Evolutionary conservation across 1,140 invertebrate genomes (phyloP), one percentile per base, ranked within the genome.

Genomic region (Kradibia gibbosae): DNA sequence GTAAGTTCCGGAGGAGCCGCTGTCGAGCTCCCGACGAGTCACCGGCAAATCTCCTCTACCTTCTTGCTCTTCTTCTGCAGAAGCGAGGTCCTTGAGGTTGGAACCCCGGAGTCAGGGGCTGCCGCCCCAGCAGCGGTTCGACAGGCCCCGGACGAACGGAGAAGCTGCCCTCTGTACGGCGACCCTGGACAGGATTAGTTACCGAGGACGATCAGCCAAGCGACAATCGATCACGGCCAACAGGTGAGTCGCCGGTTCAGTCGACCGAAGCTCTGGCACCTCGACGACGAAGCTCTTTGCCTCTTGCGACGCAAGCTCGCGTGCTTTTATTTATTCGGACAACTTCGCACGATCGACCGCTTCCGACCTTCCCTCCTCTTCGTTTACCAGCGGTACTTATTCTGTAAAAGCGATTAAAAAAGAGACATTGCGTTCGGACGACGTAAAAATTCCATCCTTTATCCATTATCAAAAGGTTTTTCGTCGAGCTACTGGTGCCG

Each of bases 161-260:
- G 82, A 86, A 72, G 86, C 80, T 0, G 86, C 78, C 0, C 60
- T 88, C 3, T 87, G 87, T 39, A 89, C 90, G 0, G 88, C 88
- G 0, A 91, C 90, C 0, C 84, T 91, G 22, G 90, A 91, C 76
- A 84, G 90, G 48, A 84, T 87, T 39, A 90, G 87, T 34, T 91
- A 90, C 45, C 87, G 88, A 2, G 88, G 85, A 5, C 88, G 89
- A 53, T 83, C 85, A 7, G 87, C 84, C 11, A 90, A 90, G 36
- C 85, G 88, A 3, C 86, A 88, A 7, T n/a, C 42, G n/a, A 15
- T 17, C 0, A 1, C 0, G 5, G 22, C 0, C 83, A 87, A 11
- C 83, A 85, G 17, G n/a, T 77, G 70, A 20, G 34, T 17, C 15
- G 25, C 22, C 57, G 57, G 5, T 20, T 57, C 3, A 31, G 57